These are phyloP conservation scores for Drosophila ambigua DNA, from an alignment of 1,140 invertebrate species.

Conservation along the genomic window DNA sequence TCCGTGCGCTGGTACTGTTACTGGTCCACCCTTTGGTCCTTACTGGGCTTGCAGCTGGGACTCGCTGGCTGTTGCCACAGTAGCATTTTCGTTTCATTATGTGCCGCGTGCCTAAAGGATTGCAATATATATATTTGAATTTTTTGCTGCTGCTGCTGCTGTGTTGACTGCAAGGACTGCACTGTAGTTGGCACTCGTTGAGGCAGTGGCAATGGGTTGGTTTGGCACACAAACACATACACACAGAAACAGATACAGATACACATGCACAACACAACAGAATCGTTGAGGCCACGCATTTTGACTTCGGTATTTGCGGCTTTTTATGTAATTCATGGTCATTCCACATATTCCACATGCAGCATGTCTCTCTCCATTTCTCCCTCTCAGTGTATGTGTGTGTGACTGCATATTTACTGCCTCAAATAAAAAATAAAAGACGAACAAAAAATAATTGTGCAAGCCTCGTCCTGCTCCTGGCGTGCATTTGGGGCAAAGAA, in stretches of 20 bases:
- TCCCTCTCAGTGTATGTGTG: constrained; percentile 7
- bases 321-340: constrained; percentile 82
- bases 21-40: constrained; percentile 13
- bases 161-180: constrained; percentile 50
- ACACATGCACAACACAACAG: constrained; percentile 13
- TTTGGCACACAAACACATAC: neutral
- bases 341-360: constrained; percentile 55
- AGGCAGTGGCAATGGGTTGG: constrained; percentile 45
- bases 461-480: constrained; percentile 22
- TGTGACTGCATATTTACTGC: constrained; percentile 52
- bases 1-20: constrained; percentile 6
- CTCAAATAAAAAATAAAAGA: constrained; percentile 15
- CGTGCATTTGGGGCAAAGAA: constrained; percentile 71
- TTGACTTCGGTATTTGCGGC: constrained; percentile 82
- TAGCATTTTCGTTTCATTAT: constrained; percentile 82
- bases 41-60: constrained; percentile 48
- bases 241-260: constrained; percentile 9
- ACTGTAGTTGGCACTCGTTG: too few species aligned
- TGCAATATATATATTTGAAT: constrained; percentile 80
- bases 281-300: constrained; percentile 71
- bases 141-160: constrained; percentile 29
- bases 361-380: neutral
- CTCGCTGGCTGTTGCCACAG: constrained; percentile 52
- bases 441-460: constrained; percentile 23
- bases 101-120: constrained; percentile 79